Conservation (phyloP, 1,140 invertebrate species). For the Heliothis virescens region DNA sequence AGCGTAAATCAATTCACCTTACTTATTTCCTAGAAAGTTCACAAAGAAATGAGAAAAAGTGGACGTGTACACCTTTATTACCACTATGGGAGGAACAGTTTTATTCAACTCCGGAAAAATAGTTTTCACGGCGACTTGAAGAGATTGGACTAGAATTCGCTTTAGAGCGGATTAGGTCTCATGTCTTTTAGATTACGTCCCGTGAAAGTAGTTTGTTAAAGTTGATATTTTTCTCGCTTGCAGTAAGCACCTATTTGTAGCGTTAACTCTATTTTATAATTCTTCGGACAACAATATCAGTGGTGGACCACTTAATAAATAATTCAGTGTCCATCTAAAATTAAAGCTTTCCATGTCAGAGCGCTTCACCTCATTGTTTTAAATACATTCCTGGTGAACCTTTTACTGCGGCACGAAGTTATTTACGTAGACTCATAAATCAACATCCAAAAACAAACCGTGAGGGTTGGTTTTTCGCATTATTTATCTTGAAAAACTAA, state of each 20-base stretch:
- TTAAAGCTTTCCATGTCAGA: conserved; percentile 30
- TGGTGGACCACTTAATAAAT: conserved; percentile 12
- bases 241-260: neutral
- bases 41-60: conserved; percentile 50
- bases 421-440: conserved; percentile 23
- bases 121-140: neutral
- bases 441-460: conserved; percentile 21
- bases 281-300: conserved; percentile 16
- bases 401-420: conserved; percentile 10
- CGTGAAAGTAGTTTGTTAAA: neutral
- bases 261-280: neutral
- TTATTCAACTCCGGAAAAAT: conserved; percentile 24
- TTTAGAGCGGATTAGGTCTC: neutral
- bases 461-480: conserved; percentile 26
- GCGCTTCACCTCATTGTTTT: conserved; percentile 32
- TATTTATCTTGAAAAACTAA: conserved; percentile 37
- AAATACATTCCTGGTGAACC: conserved; percentile 18
- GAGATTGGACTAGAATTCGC: conserved; percentile 23
- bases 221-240: neutral
- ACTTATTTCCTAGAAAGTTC: conserved; percentile 50
- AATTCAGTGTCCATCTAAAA: conserved; percentile 32
- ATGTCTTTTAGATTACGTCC: neutral
- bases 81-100: conserved; percentile 53
- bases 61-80: conserved; percentile 50
- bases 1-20: conserved; percentile 65